phyloP scores from a whole-genome alignment of 2,797 vertebrate genomes.

The Leptoclinus maculatus region DNA sequence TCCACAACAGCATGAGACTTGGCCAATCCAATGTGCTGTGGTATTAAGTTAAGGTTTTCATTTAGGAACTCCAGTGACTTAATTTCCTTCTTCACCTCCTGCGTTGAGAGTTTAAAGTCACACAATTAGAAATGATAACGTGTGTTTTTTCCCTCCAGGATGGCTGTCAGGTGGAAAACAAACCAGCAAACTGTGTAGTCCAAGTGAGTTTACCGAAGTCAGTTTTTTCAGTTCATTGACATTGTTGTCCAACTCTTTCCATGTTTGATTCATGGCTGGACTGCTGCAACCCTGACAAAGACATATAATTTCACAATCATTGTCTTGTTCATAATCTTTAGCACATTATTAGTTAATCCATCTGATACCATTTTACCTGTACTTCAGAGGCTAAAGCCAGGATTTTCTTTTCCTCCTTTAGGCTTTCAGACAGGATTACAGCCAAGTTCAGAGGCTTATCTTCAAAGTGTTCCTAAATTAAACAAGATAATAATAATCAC shows the following conservation, averaged over 20 bases:
- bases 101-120: conserved; percentile 12
- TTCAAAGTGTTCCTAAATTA: conserved; percentile 48
- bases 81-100: conserved; percentile 55
- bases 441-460: conserved; percentile 44
- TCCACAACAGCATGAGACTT: conserved; percentile 17
- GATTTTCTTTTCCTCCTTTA: conserved; percentile 62
- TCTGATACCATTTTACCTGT: conserved; percentile 32
- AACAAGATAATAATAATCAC: not conserved
- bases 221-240: conserved; percentile 40
- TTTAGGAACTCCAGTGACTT: conserved; percentile 48
- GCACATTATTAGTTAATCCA: not conserved
- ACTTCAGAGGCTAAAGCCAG: conserved; percentile 29
- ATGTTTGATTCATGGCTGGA: conserved; percentile 1
- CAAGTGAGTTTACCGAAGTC: conserved; percentile 47
- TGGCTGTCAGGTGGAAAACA: not conserved
- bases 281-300: conserved; percentile 21
- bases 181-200: not conserved
- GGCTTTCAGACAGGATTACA: conserved; percentile 55
- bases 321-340: not conserved
- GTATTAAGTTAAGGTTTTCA: conserved; percentile 49
- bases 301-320: not conserved
- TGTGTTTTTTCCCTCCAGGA: not conserved
- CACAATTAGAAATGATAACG: not conserved
- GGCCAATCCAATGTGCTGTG: conserved; percentile 9
- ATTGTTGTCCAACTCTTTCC: conserved; percentile 40